A percentile compares a stretch with the other conserved stretches of the same genome.
Conservation (phyloP, 23 tunicate genomes). For the Ascidia mentula region DNA sequence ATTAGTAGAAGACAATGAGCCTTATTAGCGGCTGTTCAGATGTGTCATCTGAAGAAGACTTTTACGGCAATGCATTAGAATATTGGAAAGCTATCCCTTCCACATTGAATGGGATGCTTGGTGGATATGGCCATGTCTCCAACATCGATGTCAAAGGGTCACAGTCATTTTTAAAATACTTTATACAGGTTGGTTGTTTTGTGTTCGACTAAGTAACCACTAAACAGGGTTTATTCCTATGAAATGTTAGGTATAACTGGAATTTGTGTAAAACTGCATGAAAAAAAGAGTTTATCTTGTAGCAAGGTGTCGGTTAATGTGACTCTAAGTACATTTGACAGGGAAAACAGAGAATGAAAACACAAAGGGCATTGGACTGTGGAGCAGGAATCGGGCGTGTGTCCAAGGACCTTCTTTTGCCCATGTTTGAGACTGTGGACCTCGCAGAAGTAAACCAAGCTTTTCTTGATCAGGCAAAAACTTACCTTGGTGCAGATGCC, state of each 20-base stretch:
- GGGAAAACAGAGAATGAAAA: neutral
- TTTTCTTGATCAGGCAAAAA: slow-evolving; percentile 61
- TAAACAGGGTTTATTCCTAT: too few species aligned
- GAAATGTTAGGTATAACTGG: too few species aligned
- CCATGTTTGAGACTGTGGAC: slow-evolving; percentile 73
- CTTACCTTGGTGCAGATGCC: slow-evolving; percentile 44
- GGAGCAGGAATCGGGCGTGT: slow-evolving; percentile 99
- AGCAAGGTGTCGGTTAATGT: neutral
- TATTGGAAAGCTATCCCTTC: slow-evolving; percentile 81
- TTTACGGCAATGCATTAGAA: slow-evolving; percentile 75
- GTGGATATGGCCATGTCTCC: slow-evolving; percentile 71
- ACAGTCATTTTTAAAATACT: slow-evolving; percentile 45
- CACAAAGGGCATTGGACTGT: slow-evolving; percentile 65
- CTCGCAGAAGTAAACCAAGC: slow-evolving; percentile 67
- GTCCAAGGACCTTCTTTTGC: slow-evolving; percentile 63
- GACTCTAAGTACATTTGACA: neutral
- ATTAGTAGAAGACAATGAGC: slow-evolving; percentile 55
- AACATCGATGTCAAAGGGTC: slow-evolving; percentile 54
- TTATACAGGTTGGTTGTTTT: slow-evolving; percentile 23
- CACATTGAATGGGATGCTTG: slow-evolving; percentile 83
- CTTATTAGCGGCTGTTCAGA: slow-evolving; percentile 62
- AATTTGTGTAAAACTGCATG: neutral
- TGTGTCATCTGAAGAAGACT: slow-evolving; percentile 43
- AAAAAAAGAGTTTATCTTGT: neutral
- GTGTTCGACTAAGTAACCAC: neutral